Evolutionary conservation across 2,113 vertebrate genomes (phyloP).

Genomic region (Camelus bactrianus): DNA sequence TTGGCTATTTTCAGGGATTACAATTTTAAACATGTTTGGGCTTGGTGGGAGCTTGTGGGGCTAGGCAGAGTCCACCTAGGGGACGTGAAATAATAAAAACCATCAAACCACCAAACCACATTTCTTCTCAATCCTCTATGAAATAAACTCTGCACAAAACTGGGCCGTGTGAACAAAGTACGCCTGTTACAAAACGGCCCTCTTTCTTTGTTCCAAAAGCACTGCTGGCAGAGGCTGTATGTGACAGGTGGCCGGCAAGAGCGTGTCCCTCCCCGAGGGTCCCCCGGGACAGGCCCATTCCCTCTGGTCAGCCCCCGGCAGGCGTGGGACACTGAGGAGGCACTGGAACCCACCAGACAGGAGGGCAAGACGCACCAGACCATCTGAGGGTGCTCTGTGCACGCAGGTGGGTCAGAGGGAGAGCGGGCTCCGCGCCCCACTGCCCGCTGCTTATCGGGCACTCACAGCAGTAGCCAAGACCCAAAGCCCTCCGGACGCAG

Average conservation of each 20-base stretch:
- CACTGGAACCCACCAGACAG: not conserved
- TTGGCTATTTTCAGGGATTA: not conserved
- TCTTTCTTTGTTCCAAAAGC: not conserved
- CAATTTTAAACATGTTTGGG: not conserved
- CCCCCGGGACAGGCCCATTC: not conserved
- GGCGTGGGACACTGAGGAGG: no score
- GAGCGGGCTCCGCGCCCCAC: no score
- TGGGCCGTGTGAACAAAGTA: fast-evolving
- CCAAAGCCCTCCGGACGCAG: not conserved
- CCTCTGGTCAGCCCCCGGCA: not conserved
- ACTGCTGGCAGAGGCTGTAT: fast-evolving
- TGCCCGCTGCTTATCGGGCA: not conserved
- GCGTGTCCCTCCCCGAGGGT: not conserved
- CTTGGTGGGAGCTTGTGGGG: not conserved
- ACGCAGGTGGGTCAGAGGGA: no score
- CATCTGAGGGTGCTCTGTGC: no score
- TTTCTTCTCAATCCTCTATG: not conserved
- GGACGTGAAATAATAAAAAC: not conserved
- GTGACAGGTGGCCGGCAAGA: not conserved
- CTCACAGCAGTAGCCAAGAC: not conserved
- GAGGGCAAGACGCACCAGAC: fast-evolving
- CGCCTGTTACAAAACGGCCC: not conserved
- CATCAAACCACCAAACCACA: not conserved
- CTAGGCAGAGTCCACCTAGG: not conserved
- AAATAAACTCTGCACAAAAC: not conserved